A percentile compares a stretch with the other conserved stretches of the same genome.
These are phyloP conservation scores for Triops longicaudatus DNA, from an alignment of 1,140 invertebrate species.

Conservation along the genomic window DNA sequence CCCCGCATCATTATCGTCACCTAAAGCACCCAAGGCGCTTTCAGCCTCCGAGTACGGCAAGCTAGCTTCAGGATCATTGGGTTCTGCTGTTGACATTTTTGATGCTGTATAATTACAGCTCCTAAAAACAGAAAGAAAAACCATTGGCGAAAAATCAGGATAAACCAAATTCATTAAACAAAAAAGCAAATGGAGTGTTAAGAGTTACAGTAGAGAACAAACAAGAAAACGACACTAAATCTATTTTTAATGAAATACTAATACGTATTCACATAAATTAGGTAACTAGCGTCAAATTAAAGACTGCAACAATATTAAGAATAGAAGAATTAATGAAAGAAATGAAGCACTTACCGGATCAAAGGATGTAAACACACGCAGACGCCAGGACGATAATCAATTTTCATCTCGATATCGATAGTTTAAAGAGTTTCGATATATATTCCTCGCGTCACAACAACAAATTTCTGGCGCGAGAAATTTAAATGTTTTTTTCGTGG, in stretches of 20 bases:
- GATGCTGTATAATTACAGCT: not conserved
- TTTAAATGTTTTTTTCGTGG: too few species aligned
- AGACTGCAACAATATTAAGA: not conserved
- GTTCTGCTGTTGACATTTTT: not conserved
- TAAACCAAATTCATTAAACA: not conserved
- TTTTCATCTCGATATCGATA: not conserved
- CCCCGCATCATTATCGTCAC: not conserved
- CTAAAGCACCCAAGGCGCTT: not conserved
- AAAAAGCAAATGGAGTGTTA: too few species aligned
- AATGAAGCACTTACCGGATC: not conserved
- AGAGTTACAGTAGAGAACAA: too few species aligned
- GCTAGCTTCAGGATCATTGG: not conserved
- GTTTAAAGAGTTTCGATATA: not conserved
- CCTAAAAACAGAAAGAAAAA: not conserved
- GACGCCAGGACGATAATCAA: constrained; percentile 2
- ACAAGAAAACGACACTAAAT: too few species aligned
- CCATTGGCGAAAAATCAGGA: too few species aligned
- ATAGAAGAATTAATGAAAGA: not conserved
- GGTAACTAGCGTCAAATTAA: too few species aligned
- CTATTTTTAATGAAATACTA: too few species aligned
- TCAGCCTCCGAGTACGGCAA: not conserved
- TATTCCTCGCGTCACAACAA: not conserved
- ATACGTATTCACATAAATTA: too few species aligned
- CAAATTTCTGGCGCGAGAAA: not conserved
- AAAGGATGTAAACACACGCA: not conserved